Percentiles rank a stretch among this genome's conserved stretches.
Conservation (phyloP, 2,888 invertebrate species). For the Ophioninae sp. region DNA sequence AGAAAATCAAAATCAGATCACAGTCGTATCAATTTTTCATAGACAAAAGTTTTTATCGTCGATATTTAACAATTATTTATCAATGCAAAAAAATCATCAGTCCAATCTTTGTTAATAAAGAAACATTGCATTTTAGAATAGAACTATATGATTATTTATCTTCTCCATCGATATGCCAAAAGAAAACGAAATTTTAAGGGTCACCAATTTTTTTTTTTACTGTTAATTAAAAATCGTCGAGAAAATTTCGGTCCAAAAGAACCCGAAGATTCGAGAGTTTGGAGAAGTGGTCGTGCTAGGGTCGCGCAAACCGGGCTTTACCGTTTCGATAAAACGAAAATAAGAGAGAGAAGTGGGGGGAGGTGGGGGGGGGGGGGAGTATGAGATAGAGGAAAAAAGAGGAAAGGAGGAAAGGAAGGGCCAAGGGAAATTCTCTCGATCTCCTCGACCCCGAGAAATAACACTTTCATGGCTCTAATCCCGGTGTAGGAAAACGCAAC, state of each 20-base stretch:
- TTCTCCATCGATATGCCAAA: neutral
- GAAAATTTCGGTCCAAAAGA: neutral
- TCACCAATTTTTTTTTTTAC: neutral
- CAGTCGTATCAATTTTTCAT: too few species aligned
- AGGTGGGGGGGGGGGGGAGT: conserved; percentile 11
- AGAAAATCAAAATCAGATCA: too few species aligned
- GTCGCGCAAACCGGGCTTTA: conserved; percentile 53
- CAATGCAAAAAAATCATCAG: too few species aligned
- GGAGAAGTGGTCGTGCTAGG: conserved; percentile 53
- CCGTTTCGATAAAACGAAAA: conserved; percentile 48
- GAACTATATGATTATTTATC: neutral
- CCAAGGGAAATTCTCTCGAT: conserved; percentile 54
- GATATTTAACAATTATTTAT: too few species aligned
- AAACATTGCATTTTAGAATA: neutral
- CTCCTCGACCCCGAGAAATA: conserved; percentile 72
- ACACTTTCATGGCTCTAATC: conserved; percentile 78
- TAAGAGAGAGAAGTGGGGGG: conserved; percentile 27
- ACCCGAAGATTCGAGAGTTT: conserved; percentile 43
- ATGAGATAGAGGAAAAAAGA: conserved; percentile 23
- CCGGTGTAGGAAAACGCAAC: conserved; percentile 72
- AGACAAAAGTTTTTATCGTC: too few species aligned
- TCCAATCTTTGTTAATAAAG: conserved; percentile 6
- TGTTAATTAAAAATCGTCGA: conserved; percentile 15
- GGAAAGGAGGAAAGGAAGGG: conserved; percentile 22
- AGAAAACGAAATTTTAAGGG: conserved; percentile 4